A percentile compares a stretch with the other conserved stretches of the same genome.
phyloP scores from a whole-genome alignment of 92 coral and sea anemone genomes.

The Desmophyllum pertusum region DNA sequence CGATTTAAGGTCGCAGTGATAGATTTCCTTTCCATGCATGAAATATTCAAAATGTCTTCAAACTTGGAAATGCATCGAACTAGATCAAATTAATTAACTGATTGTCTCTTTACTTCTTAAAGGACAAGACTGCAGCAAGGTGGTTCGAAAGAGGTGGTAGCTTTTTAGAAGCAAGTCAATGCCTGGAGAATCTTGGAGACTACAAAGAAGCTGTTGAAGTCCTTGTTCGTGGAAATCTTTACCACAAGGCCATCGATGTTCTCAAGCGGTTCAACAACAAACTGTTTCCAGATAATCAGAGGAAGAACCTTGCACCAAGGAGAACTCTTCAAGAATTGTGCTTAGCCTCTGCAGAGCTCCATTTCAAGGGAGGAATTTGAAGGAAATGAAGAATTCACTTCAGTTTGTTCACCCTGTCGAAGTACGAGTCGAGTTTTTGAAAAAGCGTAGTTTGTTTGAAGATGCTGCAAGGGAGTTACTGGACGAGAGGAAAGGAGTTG shows the following conservation, averaged over 20 bases:
- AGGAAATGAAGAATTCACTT: slow-evolving; percentile 69
- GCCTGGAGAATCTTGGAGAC: slow-evolving; percentile 41
- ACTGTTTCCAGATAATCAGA: neutral
- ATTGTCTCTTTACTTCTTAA: neutral
- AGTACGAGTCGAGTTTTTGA: slow-evolving; percentile 71
- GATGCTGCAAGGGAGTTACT: neutral
- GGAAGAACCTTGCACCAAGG: slow-evolving; percentile 54
- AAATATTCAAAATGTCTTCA: too few species aligned
- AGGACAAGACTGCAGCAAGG: slow-evolving; percentile 1
- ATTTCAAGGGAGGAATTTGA: slow-evolving; percentile 30
- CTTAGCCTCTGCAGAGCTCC: slow-evolving; percentile 65
- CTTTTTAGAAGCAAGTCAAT: slow-evolving; percentile 55
- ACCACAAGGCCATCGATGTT: slow-evolving; percentile 46
- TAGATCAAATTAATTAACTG: neutral
- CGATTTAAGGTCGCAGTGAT: neutral
- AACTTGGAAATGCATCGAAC: neutral
- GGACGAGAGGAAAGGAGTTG: slow-evolving; percentile 51
- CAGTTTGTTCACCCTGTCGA: slow-evolving; percentile 64
- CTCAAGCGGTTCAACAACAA: neutral
- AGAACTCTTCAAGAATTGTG: slow-evolving; percentile 57
- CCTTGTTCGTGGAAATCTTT: slow-evolving; percentile 36
- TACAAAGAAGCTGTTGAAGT: slow-evolving; percentile 68
- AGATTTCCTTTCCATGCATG: too few species aligned
- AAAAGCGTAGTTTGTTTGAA: slow-evolving; percentile 33
- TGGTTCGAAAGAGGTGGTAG: slow-evolving; percentile 63